These are phyloP conservation scores for Lomographa bimaculata DNA, from an alignment of 2,888 invertebrate genomes.

Conservation along the genomic window DNA sequence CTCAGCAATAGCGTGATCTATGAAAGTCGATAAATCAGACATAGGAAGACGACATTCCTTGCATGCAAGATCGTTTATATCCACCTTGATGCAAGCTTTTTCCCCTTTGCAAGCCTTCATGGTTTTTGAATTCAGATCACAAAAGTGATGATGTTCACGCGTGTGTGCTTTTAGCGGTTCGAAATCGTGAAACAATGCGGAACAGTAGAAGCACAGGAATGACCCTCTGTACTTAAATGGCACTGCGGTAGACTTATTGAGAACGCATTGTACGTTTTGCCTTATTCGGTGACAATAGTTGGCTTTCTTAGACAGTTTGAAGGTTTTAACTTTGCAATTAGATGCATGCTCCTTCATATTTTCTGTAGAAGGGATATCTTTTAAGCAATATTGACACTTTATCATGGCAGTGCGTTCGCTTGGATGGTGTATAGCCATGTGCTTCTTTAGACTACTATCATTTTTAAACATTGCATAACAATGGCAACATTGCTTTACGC, in stretches of 20 bases:
- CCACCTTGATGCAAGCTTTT: conserved; percentile 63
- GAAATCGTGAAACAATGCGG: conserved; percentile 61
- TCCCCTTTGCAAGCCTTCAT: conserved; percentile 71
- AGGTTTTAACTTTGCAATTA: too few species aligned
- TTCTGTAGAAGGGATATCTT: too few species aligned
- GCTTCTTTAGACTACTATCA: conserved; percentile 51
- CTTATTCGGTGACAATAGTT: conserved; percentile 47
- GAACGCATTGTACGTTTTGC: conserved; percentile 64
- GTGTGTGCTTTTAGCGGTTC: conserved; percentile 66
- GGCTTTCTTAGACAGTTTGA: too few species aligned
- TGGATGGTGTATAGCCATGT: conserved; percentile 57
- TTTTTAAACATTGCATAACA: conserved; percentile 56
- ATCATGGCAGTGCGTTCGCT: too few species aligned
- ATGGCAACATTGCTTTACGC: conserved; percentile 56
- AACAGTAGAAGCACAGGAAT: conserved; percentile 70
- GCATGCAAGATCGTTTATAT: conserved; percentile 58
- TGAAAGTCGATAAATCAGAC: conserved; percentile 50
- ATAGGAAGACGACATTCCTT: conserved; percentile 55
- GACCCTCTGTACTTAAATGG: conserved; percentile 71
- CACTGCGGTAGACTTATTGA: conserved; percentile 71
- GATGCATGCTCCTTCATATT: too few species aligned
- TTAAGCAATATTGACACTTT: too few species aligned
- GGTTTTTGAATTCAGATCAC: conserved; percentile 63
- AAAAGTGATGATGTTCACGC: conserved; percentile 56
- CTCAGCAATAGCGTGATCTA: conserved; percentile 62